phyloP scores from a whole-genome alignment of 2,113 vertebrate genomes.

The Cacatua alba region DNA sequence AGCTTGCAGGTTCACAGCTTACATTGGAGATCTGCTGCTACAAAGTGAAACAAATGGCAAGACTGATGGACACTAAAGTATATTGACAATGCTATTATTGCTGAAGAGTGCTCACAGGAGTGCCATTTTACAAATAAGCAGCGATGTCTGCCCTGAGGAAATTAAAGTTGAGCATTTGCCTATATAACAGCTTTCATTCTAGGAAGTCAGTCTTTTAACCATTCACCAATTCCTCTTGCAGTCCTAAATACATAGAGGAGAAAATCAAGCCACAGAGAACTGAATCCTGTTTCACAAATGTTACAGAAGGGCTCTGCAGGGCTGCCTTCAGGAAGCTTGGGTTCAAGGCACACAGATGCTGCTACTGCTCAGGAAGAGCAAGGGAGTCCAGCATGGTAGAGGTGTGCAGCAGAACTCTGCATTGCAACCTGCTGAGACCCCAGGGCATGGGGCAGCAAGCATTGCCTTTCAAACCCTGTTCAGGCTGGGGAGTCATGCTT shows the following conservation, averaged over 20 bases:
- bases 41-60: not conserved
- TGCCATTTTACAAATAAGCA: not conserved
- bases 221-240: not conserved
- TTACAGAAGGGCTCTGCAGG: not conserved
- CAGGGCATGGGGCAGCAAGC: not conserved
- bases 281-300: not conserved
- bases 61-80: not conserved
- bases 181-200: not conserved
- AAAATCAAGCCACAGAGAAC: not conserved
- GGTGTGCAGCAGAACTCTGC: not conserved
- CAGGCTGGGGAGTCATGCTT: not conserved
- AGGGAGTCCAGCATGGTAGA: not conserved
- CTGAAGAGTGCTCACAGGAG: not conserved
- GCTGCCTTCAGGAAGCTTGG: not conserved
- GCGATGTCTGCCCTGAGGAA: not conserved
- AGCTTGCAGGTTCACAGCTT: not conserved
- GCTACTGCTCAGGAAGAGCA: not conserved
- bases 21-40: not conserved
- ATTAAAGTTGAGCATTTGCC: not conserved
- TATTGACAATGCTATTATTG: not conserved
- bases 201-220: not conserved
- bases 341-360: not conserved
- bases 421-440: not conserved
- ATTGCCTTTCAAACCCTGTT: not conserved
- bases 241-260: not conserved